Base-by-base conservation (phyloP, 2,888 invertebrate genomes). In the Chirona hameri region DNA sequence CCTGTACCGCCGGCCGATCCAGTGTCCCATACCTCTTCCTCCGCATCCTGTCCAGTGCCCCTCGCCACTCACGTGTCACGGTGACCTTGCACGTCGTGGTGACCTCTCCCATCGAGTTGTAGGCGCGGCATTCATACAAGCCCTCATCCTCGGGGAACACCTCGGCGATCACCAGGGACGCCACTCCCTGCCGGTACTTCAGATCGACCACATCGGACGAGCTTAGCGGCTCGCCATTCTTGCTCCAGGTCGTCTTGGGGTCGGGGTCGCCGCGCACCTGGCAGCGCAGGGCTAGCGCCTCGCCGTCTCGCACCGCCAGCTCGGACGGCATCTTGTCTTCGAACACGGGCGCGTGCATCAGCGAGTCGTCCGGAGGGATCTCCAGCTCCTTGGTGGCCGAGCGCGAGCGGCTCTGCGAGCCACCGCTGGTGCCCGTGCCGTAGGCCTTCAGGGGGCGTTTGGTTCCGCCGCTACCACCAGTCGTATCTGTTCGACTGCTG, bases 91-190 rank as follows among this genome's bases (percentile, higher is more conserved):
- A 95, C 87, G 93, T 93, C 83, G 96, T 96, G 86, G 95, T 94
- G 14, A 92, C 91, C 82, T 93, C 91, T 83, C 98, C 98, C 86
- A 96, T 92, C 84, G 96, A 94, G 90, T 98, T 99, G 85, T 93
- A 94, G 46, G 98, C 98, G 87, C 93, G 93, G 87, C 98, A 97
- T 14, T 92, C 91, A 88, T 97, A 98, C 1, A 82, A 46, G 27
- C 94, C 96, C 88, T 96, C 97, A 88, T 98, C 97, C 89, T 98
- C 97, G 0, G 97, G 97, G 91, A 96, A 98, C 81, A 96, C 93
- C 90, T 98, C 98, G 86, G 93, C 93, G 87, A 98, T 97, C 82
- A 93, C 93, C 81, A 98, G 90, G 39, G 93, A 94, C 0, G 97
- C 97, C 21, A 94, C 91, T 82, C 95, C 95, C 87, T 94, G 94